Base-by-base conservation (phyloP, 53 echinoderm and acorn worm species). In the Actinopyga echinites region DNA sequence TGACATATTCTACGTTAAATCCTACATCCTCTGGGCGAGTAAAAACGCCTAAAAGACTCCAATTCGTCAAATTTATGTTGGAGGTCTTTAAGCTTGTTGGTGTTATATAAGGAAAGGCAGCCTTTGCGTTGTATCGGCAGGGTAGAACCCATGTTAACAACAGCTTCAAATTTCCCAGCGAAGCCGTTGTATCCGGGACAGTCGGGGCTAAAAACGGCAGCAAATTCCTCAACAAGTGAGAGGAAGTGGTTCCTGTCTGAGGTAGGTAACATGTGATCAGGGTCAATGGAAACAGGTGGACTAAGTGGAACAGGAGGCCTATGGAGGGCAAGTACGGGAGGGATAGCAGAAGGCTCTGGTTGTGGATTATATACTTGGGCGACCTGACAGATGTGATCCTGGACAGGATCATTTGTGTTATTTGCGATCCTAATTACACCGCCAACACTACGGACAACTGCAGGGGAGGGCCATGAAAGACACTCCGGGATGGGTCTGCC, bases 81-180 rank as follows among this genome's bases (percentile, higher is more conserved):
- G 6, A 79, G 79, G 23, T 86, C 79, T 12, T 60, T 36, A 5
- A 79, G 86, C 53, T 86, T 86, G 54, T 79, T 75, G 12, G 6
- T 30, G 30, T 78, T 24, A 58, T 85, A 85, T 8, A 36, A 38
- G 22, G 80, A 65, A 31, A 86, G 49, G 54, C 64, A 44, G 4
- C 65, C 86, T 24, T 86, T 86, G 29, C 65, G 86, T 32, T 87
- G 87, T 35, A 82, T 85, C 66, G 79, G 25, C 79, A 35, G 71
- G 68, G 21, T 61, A 81, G n/a, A n/a, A n/a, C n/a, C n/a, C n/a
- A n/a, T n/a, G n/a, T n/a, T n/a, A n/a, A n/a, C n/a, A n/a, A n/a
- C n/a, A 19, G 85, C 89, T 37, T 89, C 57, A 45, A 89, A 89
- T 0, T 44, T 86, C 12, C 85, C 89, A 15, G 73, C 58, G 29